Base-by-base conservation (phyloP, 2,113 vertebrate species). In the Dendrocopos noguchii region DNA sequence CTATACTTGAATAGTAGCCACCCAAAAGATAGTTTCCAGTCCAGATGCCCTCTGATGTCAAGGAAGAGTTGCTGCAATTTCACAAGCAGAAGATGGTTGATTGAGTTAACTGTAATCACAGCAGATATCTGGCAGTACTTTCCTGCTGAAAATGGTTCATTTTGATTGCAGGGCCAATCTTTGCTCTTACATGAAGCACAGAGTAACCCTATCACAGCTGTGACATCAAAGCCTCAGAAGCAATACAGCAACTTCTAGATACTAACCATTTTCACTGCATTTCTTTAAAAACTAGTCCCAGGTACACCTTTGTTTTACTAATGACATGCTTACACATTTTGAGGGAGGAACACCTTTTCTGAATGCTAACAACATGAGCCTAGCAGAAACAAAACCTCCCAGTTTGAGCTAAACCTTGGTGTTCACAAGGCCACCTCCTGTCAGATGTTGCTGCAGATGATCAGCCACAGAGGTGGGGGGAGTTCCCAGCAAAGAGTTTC, bases 401-500 rank as follows among this genome's bases (percentile, higher is more conserved):
- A 4, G 34, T 55, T 10, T 17, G 50, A 50, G 73, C 47, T 39
- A 42, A 15, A 15, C 9, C 77, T 13, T 18, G 47, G 47, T 60
- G 57, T 96, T 55, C 85, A 82, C 92, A 91, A 77, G 78, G 21
- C 83, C 52, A 14, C 66, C 15, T 56, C 60, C 92, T 86, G 64
- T 56, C 93, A 68, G 88, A 87, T 91, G 91, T 80, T 86, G 80
- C 77, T 91, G 89, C 70, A 61, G 76, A 65, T n/a, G 90, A 86
- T 92, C 87, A 39, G 92, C 90, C 86, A 6, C 95, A 76, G 89
- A 39, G 57, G 39, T 27, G 52, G 47, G 53, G 50, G 33, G 7
- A 67, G 83, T 65, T 98, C 95, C 97, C 97, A 95, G 94, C 46
- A 71, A 77, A 74, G 55, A 47, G 91, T 63, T 85, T 95, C 86